Base-by-base conservation (phyloP, 2,113 vertebrate species). In the Tragelaphus buxtoni region DNA sequence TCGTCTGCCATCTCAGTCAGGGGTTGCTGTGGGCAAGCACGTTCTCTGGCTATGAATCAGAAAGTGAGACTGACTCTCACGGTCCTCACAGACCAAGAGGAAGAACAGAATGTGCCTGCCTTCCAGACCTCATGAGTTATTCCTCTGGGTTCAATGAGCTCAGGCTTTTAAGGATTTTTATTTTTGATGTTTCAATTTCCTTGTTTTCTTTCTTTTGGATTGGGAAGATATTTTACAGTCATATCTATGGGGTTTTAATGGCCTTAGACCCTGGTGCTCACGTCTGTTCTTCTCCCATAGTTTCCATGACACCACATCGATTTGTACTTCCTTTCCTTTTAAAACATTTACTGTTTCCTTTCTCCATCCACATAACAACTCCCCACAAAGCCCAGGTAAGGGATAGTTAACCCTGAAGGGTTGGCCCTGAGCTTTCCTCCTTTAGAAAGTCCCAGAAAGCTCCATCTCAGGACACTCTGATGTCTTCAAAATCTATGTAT, bases 141-240 rank as follows among this genome's bases (percentile, higher is more conserved):
- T 65, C 84, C 96, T 92, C 65, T 91, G 90, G 80, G 92, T 81
- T 88, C 90, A 58, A 79, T 60, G 79, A 80, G 58, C 72, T 82
- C 74, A 51, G 93, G 65, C 63, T 90, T 95, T 49, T 18, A 86
- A 72, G 91, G 88, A 53, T 61, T 96, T 95, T 95, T 97, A 61
- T 49, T 88, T 96, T 80, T 83, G 82, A 95, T 83, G 51, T 91
- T 96, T 94, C 90, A 56, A n/a, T 94, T 90, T 91, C 63, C 87
- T 95, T 88, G 51, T 83, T 86, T 93, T 81, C 84, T 94, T 94
- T n/a, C 80, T 84, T 94, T 90, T 32, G 76, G 76, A 72, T 26
- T 82, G 72, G 90, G n/a, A 94, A 96, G 89, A 47, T 20, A 77
- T 51, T 88, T 95, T 74, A 84, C 53, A 61, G 61, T 45, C 35